Base-by-base conservation (phyloP, 1,140 invertebrate species). In the Anoplophora glabripennis region DNA sequence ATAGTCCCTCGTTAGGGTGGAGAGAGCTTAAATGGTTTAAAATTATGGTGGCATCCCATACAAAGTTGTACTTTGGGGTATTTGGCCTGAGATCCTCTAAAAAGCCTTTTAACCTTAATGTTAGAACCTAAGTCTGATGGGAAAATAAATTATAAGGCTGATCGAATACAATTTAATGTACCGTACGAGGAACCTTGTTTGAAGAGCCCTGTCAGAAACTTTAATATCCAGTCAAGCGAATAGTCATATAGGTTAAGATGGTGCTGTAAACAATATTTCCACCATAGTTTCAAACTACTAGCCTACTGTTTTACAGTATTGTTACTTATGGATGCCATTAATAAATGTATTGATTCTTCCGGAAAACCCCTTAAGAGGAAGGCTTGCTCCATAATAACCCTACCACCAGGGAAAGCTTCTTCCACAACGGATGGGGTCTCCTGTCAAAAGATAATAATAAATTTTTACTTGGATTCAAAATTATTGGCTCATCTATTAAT, bases 401-500 rank as follows among this genome's bases (percentile, higher is more conserved):
- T 7, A 21, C 53, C 15, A 40, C 54, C 44, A 49, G 44, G 36
- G 40, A 28, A 48, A 57, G 53, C 7, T 4, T 41, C 46, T 9
- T 11, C 4, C 7, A 7, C 8, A 48, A 21, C n/a, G 46, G 45
- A 14, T 61, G 44, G 17, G 5, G 15, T 11, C 7, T 33, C 12
- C 53, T 41, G 41, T 8, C 15, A 17, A 12, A 47, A 41, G 53
- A 61, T 11, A 41, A 44, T 1, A 64, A 33, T 41, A 66, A 55
- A 33, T 61, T 54, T 21, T 37, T 41, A 52, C 45, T 12, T 33
- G 62, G 60, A 33, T n/a, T 40, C 59, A 64, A 46, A 40, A 45
- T 48, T 33, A 60, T 11, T 28, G 53, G 49, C 44, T 61, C 4
- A 18, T 9, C 4, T 41, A 59, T 47, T 47, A 58, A 28, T 17